A percentile compares a stretch with the other conserved stretches of the same genome.
These are phyloP conservation scores for Chelonia mydas DNA, from an alignment of 2,797 vertebrate species.

Conservation along the genomic window DNA sequence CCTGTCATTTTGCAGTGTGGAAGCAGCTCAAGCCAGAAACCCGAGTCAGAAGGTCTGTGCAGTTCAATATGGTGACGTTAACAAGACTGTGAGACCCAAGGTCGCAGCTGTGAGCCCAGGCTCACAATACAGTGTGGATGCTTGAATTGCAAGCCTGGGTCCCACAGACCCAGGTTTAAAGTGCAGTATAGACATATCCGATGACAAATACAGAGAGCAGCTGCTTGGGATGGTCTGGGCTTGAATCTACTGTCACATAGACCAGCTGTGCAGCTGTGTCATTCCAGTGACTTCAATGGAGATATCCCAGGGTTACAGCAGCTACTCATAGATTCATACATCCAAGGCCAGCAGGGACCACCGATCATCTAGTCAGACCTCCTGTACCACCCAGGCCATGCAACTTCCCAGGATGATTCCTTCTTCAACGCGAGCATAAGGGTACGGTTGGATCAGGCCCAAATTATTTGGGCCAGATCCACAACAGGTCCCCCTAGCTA, in stretches of 20 bases:
- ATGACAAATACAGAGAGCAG: not conserved
- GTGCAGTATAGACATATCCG: too few species aligned
- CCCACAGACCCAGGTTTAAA: not conserved
- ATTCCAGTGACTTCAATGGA: not conserved
- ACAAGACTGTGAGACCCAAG: not conserved
- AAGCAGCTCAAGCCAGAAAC: not conserved
- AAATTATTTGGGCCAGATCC: not conserved
- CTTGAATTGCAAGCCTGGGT: not conserved
- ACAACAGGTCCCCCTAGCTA: not conserved
- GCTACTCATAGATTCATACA: not conserved
- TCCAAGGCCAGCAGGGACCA: not conserved
- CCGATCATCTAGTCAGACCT: not conserved
- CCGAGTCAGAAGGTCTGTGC: not conserved
- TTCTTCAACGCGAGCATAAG: not conserved
- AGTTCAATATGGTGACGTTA: not conserved
- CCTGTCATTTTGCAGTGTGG: not conserved
- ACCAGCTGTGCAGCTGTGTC: not conserved
- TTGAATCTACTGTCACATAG: not conserved
- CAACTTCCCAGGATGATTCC: not conserved
- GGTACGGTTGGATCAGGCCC: not conserved
- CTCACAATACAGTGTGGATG: not conserved
- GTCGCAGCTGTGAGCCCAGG: not conserved
- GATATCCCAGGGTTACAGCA: rapidly evolving
- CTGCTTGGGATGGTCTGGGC: rapidly evolving
- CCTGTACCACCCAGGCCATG: not conserved